Evolutionary conservation across 2,888 invertebrate genomes (phyloP).

Genomic region (Coecobrya sp.): DNA sequence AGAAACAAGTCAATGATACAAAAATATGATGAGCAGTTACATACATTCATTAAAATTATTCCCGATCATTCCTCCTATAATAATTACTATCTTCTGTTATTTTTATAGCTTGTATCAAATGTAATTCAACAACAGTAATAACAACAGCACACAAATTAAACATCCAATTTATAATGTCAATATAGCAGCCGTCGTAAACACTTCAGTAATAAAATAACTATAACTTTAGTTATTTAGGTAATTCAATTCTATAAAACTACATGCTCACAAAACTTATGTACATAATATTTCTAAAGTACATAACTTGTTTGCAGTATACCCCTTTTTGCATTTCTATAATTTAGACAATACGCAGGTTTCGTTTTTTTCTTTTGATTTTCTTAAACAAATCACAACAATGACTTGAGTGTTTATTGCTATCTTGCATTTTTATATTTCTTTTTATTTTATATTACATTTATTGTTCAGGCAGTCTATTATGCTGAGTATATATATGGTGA

Average conservation of each 20-base stretch:
- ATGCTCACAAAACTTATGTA: too few relatives aligned
- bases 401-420: not conserved
- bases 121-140: not conserved
- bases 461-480: too few relatives aligned
- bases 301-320: not conserved
- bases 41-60: not conserved
- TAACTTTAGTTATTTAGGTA: too few relatives aligned
- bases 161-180: not conserved
- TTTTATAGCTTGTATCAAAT: not conserved
- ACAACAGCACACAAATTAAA: not conserved
- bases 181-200: too few relatives aligned
- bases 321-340: not conserved
- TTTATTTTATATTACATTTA: not conserved
- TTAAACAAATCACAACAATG: slow-evolving; percentile 5
- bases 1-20: not conserved
- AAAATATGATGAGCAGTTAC: not conserved
- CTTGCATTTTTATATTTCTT: not conserved
- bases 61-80: not conserved
- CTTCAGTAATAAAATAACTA: too few relatives aligned
- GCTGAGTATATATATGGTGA: too few relatives aligned
- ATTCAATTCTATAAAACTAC: too few relatives aligned
- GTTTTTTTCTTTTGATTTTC: not conserved
- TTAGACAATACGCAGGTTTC: not conserved
- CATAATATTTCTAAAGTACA: too few relatives aligned
- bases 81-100: not conserved